A percentile compares a stretch with the other conserved stretches of the same genome.
phyloP scores from a whole-genome alignment of 92 coral and sea anemone genomes.

The Nematostella vectensis region DNA sequence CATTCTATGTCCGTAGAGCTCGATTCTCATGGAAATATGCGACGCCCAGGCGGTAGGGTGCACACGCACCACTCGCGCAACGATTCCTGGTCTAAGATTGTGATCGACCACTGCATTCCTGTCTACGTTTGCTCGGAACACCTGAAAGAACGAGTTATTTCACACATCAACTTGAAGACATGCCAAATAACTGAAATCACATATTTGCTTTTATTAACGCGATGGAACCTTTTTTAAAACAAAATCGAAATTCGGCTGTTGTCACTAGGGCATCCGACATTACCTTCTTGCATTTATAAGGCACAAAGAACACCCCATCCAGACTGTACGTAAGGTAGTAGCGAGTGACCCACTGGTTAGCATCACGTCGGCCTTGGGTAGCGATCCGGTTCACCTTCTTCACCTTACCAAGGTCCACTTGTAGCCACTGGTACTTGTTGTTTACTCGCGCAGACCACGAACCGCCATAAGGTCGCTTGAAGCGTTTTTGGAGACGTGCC shows the following conservation, averaged over 20 bases:
- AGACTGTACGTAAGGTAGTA: constrained; percentile 59
- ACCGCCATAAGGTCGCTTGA: constrained; percentile 42
- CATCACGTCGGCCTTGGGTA: constrained; percentile 64
- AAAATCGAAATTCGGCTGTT: too few species aligned
- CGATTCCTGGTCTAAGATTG: constrained; percentile 48
- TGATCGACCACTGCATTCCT: constrained; percentile 58
- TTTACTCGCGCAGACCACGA: constrained; percentile 79
- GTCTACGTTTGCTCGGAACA: constrained; percentile 62
- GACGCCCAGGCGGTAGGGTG: constrained; percentile 65
- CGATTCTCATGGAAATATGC: constrained; percentile 68
- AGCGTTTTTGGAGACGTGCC: constrained; percentile 51
- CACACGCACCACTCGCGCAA: constrained; percentile 53
- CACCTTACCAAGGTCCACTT: constrained; percentile 39
- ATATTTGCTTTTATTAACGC: too few species aligned
- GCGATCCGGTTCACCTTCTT: constrained; percentile 55
- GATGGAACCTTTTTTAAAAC: too few species aligned
- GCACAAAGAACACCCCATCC: constrained; percentile 53
- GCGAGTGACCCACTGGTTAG: constrained; percentile 66
- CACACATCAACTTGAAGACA: too few species aligned
- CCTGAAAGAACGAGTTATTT: constrained; percentile 16
- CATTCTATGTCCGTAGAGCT: constrained; percentile 69
- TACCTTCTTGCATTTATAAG: constrained; percentile 59
- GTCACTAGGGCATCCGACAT: too few species aligned
- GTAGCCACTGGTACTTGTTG: constrained; percentile 63
- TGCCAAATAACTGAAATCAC: too few species aligned